Base-by-base conservation (phyloP, 2,888 invertebrate genomes). In the Cantharis nigra region DNA sequence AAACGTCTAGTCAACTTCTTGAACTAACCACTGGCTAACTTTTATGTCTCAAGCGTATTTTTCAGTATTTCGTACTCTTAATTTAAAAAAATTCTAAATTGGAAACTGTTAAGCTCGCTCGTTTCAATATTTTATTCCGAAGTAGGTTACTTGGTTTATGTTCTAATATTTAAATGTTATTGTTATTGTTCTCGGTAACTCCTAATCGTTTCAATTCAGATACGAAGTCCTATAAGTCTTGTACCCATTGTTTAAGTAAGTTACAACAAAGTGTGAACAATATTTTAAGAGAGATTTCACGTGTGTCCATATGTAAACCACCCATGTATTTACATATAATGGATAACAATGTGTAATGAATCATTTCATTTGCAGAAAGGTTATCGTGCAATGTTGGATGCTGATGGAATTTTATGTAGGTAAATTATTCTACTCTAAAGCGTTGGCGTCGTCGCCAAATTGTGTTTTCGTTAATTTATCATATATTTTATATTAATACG, bases 361-460 rank as follows among this genome's bases (percentile, higher is more conserved):
- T 82, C 82, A 82, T 76, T 75, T 75, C 72, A 70, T 80, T 81
- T 77, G 79, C 79, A 79, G 80, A 82, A 81, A 80, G 80, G 79
- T 80, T 80, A 78, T 76, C 75, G 71, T 74, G 76, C 74, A 75
- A 73, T 71, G 26, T 26, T 76, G 71, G 71, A 33, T 69, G 70
- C 71, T 64, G 30, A 67, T 72, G 74, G 74, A 72, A 49, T 49
- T 71, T 72, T 78, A 75, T 79, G 78, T 77, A 80, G 75, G 76
- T 77, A 73, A 77, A 78, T 77, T 72, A 72, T 77, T 78, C 78
- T 78, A 79, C 77, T 79, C 70, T 20, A 20, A 7, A 49, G 76
- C 79, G 82, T 81, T 77, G 82, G 80, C 80, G 80, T 79, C 82
- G 81, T 82, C 83, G 82, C 82, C 82, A 81, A 82, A 82, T 83